phyloP scores from a whole-genome alignment of 2,113 vertebrate genomes.

The Xenus cinereus region DNA sequence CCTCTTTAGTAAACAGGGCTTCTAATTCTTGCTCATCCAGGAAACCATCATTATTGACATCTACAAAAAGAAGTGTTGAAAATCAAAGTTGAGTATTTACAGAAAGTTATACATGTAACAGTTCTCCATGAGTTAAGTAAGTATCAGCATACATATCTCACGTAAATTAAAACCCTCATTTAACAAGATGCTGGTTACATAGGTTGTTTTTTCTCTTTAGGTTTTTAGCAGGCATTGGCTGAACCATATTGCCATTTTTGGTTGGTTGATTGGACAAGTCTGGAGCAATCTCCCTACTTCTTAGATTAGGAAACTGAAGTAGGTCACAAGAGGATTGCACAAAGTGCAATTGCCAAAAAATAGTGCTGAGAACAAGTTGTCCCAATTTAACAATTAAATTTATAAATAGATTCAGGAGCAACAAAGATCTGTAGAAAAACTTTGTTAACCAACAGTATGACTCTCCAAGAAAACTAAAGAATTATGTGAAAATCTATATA shows the following conservation, averaged over 20 bases:
- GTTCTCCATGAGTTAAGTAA: neutral
- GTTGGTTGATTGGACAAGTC: neutral
- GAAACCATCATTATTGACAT: slow-evolving; percentile 92
- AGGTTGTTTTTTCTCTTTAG: neutral
- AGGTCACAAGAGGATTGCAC: neutral
- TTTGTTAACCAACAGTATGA: neutral
- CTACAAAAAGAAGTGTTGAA: slow-evolving; percentile 73
- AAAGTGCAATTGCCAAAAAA: neutral
- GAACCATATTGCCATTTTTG: neutral
- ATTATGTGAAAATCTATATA: neutral
- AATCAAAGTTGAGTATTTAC: slow-evolving; percentile 25
- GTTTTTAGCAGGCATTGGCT: neutral
- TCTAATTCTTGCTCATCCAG: slow-evolving; percentile 97
- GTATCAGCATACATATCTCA: neutral
- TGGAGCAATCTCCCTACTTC: neutral
- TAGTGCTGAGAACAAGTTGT: neutral
- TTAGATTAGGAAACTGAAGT: neutral
- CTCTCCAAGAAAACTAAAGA: neutral
- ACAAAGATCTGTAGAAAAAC: neutral
- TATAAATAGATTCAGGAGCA: neutral
- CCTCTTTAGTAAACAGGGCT: slow-evolving; percentile 97
- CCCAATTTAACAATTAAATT: neutral
- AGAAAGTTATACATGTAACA: neutral
- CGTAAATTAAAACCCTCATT: neutral
- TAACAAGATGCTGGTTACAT: neutral